A percentile compares a stretch with the other conserved stretches of the same genome.
Evolutionary conservation across 2,888 invertebrate species (phyloP).

Genomic region (Hofmannophila pseudospretella): DNA sequence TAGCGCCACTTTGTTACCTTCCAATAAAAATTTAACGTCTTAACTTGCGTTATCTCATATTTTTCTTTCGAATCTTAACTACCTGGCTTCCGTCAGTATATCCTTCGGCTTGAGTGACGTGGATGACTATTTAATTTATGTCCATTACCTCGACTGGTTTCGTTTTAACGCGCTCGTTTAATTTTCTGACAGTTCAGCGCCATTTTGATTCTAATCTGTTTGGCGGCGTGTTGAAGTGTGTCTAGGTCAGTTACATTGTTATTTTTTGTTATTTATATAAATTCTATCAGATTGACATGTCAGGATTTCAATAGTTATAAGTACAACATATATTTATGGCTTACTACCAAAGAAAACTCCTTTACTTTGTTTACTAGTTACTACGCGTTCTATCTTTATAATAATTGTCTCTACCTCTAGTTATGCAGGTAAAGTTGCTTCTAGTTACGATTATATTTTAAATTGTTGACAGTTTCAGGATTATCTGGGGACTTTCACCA

Average conservation of each 20-base stretch:
- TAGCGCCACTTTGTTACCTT: conserved; percentile 64
- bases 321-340: no score
- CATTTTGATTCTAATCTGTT: conserved; percentile 66
- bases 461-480: no score
- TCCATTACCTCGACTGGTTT: conserved; percentile 41
- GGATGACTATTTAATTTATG: conserved; percentile 73
- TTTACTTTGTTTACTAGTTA: no score
- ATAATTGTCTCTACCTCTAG: no score
- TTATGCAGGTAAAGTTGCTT: no score
- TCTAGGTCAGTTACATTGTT: conserved; percentile 39
- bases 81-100: conserved; percentile 74
- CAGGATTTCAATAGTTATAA: no score
- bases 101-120: conserved; percentile 66
- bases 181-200: conserved; percentile 66
- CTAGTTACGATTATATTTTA: no score
- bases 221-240: conserved; percentile 36
- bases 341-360: no score
- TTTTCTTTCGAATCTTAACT: conserved; percentile 73
- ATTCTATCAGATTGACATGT: no score
- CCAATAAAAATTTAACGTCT: conserved; percentile 72
- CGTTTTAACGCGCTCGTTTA: conserved; percentile 70
- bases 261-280: conserved; percentile 28
- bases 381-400: no score
- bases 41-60: conserved; percentile 69
- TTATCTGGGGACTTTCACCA: no score